These are phyloP conservation scores for Hyaena hyaena DNA, from an alignment of 2,113 vertebrate species.

Conservation along the genomic window DNA sequence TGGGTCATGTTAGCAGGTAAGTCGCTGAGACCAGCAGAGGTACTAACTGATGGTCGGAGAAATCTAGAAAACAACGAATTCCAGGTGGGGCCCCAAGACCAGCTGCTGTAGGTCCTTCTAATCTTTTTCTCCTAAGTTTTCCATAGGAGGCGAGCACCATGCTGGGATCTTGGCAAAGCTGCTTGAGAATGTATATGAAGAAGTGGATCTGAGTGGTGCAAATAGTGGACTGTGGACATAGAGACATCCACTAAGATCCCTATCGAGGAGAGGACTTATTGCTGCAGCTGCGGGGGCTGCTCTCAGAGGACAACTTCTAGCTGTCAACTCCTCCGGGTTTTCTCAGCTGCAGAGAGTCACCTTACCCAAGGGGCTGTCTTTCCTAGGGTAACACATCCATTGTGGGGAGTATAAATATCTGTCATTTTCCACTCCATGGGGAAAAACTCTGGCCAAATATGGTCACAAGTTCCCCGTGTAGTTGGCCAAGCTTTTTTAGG, in stretches of 20 bases:
- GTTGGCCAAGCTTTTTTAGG: neutral
- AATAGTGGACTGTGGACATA: neutral
- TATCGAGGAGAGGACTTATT: neutral
- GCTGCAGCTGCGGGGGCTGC: rapidly evolving
- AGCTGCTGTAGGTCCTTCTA: neutral
- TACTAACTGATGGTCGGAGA: no score
- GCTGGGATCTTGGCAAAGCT: neutral
- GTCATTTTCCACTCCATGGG: neutral
- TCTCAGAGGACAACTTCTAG: neutral
- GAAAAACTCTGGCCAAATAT: neutral
- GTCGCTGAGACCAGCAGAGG: neutral
- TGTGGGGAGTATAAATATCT: neutral
- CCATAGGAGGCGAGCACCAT: neutral
- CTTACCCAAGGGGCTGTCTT: neutral
- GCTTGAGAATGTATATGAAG: neutral
- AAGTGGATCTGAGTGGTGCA: neutral
- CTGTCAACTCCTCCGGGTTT: neutral
- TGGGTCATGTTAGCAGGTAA: neutral
- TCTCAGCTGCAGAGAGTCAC: neutral
- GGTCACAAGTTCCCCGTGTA: neutral
- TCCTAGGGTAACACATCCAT: neutral
- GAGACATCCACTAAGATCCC: neutral
- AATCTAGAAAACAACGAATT: neutral
- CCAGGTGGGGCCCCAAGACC: neutral
- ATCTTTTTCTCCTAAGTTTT: neutral